Conservation (phyloP, 1,140 invertebrate genomes). For the Psix sp. region DNA sequence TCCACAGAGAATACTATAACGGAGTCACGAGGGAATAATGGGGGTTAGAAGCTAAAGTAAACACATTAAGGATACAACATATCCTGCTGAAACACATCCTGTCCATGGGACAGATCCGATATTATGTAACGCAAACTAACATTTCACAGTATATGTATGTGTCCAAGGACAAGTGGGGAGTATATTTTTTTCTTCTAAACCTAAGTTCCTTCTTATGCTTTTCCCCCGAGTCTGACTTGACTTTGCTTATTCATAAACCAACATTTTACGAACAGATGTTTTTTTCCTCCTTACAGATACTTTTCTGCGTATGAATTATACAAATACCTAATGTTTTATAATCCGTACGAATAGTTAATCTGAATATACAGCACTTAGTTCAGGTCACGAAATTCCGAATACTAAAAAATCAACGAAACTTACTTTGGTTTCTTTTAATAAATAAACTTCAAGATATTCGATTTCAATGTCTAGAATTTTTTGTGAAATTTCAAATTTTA, state of each 20-base stretch:
- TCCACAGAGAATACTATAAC: slow-evolving; percentile 50
- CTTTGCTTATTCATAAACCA: slow-evolving; percentile 61
- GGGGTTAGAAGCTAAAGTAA: slow-evolving; percentile 60
- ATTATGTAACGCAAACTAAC: slow-evolving; percentile 40
- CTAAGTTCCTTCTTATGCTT: slow-evolving; percentile 42
- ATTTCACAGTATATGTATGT: slow-evolving; percentile 10
- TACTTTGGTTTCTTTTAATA: no score
- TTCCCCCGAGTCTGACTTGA: slow-evolving; percentile 51
- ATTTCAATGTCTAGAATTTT: no score
- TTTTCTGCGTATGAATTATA: slow-evolving; percentile 59
- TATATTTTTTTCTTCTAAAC: slow-evolving; percentile 33
- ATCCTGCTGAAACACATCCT: slow-evolving; percentile 58
- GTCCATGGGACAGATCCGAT: slow-evolving; percentile 50
- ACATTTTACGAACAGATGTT: slow-evolving; percentile 57
- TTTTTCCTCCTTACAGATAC: slow-evolving; percentile 47
- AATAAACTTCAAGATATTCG: no score
- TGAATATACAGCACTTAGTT: no score
- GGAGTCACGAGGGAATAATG: slow-evolving; percentile 46
- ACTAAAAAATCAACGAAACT: neutral
- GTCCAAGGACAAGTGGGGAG: slow-evolving; percentile 5
- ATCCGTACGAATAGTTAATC: no score
- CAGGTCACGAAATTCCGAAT: neutral
- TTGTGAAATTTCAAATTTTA: no score
- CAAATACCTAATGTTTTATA: slow-evolving; percentile 48
- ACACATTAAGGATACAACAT: slow-evolving; percentile 62